Percentiles rank a stretch among this genome's conserved stretches.
These are phyloP conservation scores for Morpho helenor DNA, from an alignment of 2,888 invertebrate species.

Conservation along the genomic window DNA sequence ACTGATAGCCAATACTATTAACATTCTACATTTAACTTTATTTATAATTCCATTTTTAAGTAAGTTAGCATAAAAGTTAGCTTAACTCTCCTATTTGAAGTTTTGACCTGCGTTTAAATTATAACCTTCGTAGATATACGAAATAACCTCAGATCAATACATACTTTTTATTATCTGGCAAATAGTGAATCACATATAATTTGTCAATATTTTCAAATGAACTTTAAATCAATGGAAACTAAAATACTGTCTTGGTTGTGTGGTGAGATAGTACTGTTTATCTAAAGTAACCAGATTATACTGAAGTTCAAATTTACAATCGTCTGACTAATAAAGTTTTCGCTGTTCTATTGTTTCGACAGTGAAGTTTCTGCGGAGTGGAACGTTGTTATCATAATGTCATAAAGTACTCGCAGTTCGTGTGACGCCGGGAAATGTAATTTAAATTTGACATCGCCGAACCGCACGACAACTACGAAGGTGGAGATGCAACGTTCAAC, in stretches of 20 bases:
- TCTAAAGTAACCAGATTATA: background rate
- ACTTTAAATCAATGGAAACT: background rate
- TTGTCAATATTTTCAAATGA: background rate
- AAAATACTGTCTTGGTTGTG: no score
- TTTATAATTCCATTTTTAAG: no score
- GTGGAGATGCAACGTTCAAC: background rate
- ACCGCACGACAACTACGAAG: background rate
- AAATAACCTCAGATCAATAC: no score
- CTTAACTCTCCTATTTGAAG: no score
- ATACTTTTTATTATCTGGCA: no score
- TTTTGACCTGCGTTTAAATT: no score
- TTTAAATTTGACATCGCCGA: constrained; percentile 1
- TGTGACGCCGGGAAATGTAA: background rate
- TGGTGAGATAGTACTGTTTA: no score
- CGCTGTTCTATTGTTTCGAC: background rate
- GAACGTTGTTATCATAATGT: constrained; percentile 5
- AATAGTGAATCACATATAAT: no score
- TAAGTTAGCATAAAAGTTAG: no score
- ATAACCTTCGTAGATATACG: no score
- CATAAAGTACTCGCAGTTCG: constrained; percentile 3
- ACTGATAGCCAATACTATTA: no score
- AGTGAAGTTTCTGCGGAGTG: background rate
- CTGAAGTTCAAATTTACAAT: constrained; percentile 1
- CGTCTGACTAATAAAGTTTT: constrained; percentile 5
- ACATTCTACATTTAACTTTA: no score